Evolutionary conservation across 1,140 invertebrate genomes (phyloP).

Genomic region (Drosophila setifemur): DNA sequence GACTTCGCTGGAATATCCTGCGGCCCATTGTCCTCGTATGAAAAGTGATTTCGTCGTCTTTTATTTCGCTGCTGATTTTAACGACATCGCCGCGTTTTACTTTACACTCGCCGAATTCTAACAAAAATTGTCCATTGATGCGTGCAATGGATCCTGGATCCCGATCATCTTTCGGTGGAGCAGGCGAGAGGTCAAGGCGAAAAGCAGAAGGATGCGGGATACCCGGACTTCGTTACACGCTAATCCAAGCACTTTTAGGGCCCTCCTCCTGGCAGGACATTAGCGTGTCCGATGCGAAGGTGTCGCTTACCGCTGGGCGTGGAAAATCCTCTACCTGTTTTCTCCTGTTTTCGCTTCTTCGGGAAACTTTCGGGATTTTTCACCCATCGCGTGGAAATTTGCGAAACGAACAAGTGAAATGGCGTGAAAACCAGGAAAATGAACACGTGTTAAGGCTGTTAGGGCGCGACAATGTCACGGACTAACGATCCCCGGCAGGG

Average conservation of each 20-base stretch:
- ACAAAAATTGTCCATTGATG: slow-evolving; percentile 38
- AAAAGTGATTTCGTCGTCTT: slow-evolving; percentile 69
- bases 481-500: slow-evolving; percentile 21
- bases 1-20: slow-evolving; percentile 69
- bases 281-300: slow-evolving; percentile 46
- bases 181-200: slow-evolving; percentile 14
- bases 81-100: slow-evolving; percentile 52
- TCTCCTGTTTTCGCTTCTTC: background rate
- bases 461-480: slow-evolving; percentile 60
- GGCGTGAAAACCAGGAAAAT: slow-evolving; percentile 46
- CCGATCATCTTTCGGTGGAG: background rate
- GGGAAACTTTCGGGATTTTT: slow-evolving; percentile 32
- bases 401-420: slow-evolving; percentile 38
- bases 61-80: slow-evolving; percentile 29
- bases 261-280: slow-evolving; percentile 15
- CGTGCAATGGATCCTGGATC: background rate
- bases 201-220: slow-evolving; percentile 38
- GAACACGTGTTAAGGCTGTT: slow-evolving; percentile 49
- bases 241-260: background rate
- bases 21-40: slow-evolving; percentile 52
- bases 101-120: slow-evolving; percentile 3
- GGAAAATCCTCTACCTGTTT: slow-evolving; percentile 53
- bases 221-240: slow-evolving; percentile 5
- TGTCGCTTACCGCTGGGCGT: slow-evolving; percentile 32
- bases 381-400: slow-evolving; percentile 40